Base-by-base conservation (phyloP, 2,797 vertebrate genomes). In the Ctenopoma kingsleyae region DNA sequence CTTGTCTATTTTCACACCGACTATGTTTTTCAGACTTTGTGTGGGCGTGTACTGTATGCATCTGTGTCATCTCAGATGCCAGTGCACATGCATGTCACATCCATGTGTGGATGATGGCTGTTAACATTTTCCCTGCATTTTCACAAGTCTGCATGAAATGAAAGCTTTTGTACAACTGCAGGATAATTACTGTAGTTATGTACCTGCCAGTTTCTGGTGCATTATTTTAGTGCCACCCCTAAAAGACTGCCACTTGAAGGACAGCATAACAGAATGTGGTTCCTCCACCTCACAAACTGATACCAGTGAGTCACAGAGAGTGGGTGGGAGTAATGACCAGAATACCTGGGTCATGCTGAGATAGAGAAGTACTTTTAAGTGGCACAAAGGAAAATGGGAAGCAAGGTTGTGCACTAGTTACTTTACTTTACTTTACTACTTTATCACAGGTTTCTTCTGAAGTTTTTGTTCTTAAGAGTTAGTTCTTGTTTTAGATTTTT, bases 171-270 rank as follows among this genome's bases (percentile, higher is more conserved):
- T 73, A 65, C 7, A 72, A 73, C 67, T 69, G 8, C 47, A 51
- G 50, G 67, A 64, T 91, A 89, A 92, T 92, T 85, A 85, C 75
- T 78, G 66, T 81, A 69, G 68, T 88, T 89, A 80, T 79, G 69
- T 83, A 89, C 86, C 87, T 91, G 85, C 72, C 82, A 35, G 72
- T 72, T 82, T 80, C 56, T 54, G 41, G 72, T 75, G 52, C 74
- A 13, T 79, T 73, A 84, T 89, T 90, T 89, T 83, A 87, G 81
- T 71, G 66, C 58, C 83, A 51, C 53, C 68, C 4, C 47, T 81
- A 62, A 83, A 69, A 67, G 63, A 78, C 52, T 16, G 75, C 50
- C 22, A 55, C 63, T 71, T 81, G 83, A 86, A 63, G 80, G 84
- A 82, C 84, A 76, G 74, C 80, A 73, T 48, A 82, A 53, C 82